These are phyloP conservation scores for Lerista edwardsae DNA, from an alignment of 2,797 vertebrate genomes.

Conservation along the genomic window DNA sequence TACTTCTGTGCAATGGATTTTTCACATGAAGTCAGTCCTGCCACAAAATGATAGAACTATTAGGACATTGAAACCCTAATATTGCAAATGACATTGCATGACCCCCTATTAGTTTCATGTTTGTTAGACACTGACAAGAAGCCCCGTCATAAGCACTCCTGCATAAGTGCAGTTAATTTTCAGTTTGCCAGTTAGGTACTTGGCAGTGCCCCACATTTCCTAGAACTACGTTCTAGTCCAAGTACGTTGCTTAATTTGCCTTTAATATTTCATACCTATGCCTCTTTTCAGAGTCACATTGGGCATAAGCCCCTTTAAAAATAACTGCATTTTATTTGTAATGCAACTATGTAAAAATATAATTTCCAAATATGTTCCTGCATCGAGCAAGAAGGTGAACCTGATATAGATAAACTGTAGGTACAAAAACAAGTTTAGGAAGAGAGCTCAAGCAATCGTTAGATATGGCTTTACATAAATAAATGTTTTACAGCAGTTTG, in stretches of 20 bases:
- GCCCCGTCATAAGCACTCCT: neutral
- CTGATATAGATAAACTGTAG: conserved; percentile 24
- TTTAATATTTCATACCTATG: conserved; percentile 1
- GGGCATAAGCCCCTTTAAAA: neutral
- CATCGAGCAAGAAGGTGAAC: neutral
- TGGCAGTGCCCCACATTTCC: neutral
- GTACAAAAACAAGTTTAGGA: conserved; percentile 19
- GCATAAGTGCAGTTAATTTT: neutral
- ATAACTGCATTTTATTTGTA: conserved; percentile 6
- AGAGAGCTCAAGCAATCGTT: conserved; percentile 25
- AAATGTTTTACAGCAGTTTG: conserved; percentile 16
- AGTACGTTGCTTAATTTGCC: neutral
- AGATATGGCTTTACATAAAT: conserved; percentile 33
- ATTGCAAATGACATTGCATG: neutral
- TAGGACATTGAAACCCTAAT: neutral
- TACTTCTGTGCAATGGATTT: neutral
- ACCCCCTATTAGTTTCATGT: neutral
- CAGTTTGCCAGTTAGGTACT: neutral
- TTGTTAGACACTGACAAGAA: neutral
- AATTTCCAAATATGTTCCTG: conserved; percentile 1
- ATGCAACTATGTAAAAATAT: conserved; percentile 10
- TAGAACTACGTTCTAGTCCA: neutral
- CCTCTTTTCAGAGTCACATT: neutral
- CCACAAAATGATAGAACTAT: neutral
- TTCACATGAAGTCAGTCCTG: too few relatives aligned